Evolutionary conservation across 2,888 invertebrate species (phyloP).

Genomic region (Eristalis pertinax): DNA sequence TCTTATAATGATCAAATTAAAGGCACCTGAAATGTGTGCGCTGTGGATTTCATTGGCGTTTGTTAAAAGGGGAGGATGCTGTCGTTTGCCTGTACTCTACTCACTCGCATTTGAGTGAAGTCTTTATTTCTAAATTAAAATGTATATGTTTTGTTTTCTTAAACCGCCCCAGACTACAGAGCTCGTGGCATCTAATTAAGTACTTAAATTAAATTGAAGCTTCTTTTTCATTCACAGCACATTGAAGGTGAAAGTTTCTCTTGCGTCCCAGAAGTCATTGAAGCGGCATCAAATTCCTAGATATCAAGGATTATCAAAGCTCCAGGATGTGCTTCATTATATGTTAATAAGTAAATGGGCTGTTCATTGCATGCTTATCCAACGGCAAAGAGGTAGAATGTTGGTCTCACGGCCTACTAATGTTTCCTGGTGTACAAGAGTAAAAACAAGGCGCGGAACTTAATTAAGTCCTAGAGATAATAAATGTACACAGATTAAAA

Average conservation of each 20-base stretch:
- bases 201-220: constrained; percentile 50
- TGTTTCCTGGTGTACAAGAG: constrained; percentile 1
- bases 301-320: constrained; percentile 52
- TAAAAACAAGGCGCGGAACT: constrained; percentile 36
- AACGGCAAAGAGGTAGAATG: constrained; percentile 25
- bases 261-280: constrained; percentile 35
- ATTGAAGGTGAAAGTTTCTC: constrained; percentile 21
- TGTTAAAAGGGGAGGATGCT: neutral
- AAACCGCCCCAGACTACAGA: constrained; percentile 16
- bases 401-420: constrained; percentile 16
- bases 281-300: constrained; percentile 50
- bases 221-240: constrained; percentile 22
- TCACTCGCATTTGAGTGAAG: constrained; percentile 9
- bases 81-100: neutral
- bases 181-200: constrained; percentile 45
- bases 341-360: constrained; percentile 58
- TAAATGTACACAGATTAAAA: constrained; percentile 51
- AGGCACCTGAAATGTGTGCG: neutral
- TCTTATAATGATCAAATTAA: neutral
- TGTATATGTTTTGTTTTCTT: constrained; percentile 13
- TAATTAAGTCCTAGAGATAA: constrained; percentile 56
- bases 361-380: constrained; percentile 39
- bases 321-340: constrained; percentile 54
- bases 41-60: neutral
- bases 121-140: constrained; percentile 40